Percentiles rank a stretch among this genome's conserved stretches.
phyloP scores from a whole-genome alignment of 2,113 vertebrate genomes.

The Coracopsis vasa region DNA sequence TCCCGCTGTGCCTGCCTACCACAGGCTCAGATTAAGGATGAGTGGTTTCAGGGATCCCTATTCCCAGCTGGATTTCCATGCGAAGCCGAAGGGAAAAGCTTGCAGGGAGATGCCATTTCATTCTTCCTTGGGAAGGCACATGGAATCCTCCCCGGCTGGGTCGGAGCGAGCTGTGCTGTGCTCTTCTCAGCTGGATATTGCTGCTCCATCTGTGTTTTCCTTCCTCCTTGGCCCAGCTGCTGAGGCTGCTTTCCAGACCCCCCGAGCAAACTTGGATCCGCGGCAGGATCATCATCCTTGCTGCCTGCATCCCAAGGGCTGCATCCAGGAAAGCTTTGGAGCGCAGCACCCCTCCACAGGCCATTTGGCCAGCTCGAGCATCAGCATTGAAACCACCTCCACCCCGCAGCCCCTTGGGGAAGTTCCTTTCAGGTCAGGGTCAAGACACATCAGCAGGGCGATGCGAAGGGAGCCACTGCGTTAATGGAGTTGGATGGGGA shows the following conservation, averaged over 20 bases:
- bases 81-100: background rate
- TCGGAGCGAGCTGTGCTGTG: background rate
- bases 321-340: background rate
- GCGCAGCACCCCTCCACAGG: background rate
- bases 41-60: background rate
- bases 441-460: background rate
- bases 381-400: background rate
- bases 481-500: background rate
- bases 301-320: background rate
- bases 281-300: background rate
- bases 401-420: background rate
- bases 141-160: background rate
- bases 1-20: background rate
- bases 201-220: background rate
- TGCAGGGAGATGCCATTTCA: rapidly evolving
- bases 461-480: background rate
- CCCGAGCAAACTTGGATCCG: background rate
- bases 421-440: background rate
- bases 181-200: constrained; percentile 10
- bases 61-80: background rate
- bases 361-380: background rate
- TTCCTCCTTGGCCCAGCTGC: constrained; percentile 3
- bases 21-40: background rate
- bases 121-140: background rate
- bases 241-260: constrained; percentile 2